Base-by-base conservation (phyloP, 2,113 vertebrate genomes). In the Synchiropus splendidus region DNA sequence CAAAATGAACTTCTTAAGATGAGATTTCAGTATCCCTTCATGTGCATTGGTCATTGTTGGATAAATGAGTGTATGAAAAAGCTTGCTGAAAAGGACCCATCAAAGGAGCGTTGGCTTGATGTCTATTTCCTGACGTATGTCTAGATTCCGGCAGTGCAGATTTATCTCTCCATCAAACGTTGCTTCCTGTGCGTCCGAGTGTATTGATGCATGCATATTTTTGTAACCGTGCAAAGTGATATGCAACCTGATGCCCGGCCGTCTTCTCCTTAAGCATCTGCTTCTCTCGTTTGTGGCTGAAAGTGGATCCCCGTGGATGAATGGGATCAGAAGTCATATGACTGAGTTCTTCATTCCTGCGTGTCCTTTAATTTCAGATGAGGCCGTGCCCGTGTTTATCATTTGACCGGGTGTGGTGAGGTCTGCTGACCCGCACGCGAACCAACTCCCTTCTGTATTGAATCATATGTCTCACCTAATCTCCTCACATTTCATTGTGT, bases 181-280 rank as follows among this genome's bases (percentile, higher is more conserved):
- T 41, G 50, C 42, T 48, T 48, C 16, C 18, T 46, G 42, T 36
- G 44, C 30, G 34, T 57, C 27, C 43, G 31, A 12, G 12, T 58
- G 58, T 52, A 18, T 34, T 37, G 34, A 27, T 49, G 40, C 18
- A 36, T 45, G 47, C 16, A 35, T 58, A 48, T 49, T 54, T 64
- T 42, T 49, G 15, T 45, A 46, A 30, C 16, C 47, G 18, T 35
- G 48, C 17, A 16, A 39, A 30, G 49, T 15, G 40, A 43, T 16
- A 21, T 51, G 49, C 39, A 39, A 72, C 56, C 56, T 65, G 64
- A 77, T 65, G 49, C 60, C 50, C 15, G 52, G 45, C 33, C 45
- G 42, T 49, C 38, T 70, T 41, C 49, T 55, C 59, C 51, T 58
- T 63, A 46, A 61, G 69, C 64, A 65, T 75, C 69, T 69, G 71